Evolutionary conservation across 2,797 vertebrate species (phyloP), one percentile per base, ranked within the genome.

Genomic region (Sebastiscus tertius): DNA sequence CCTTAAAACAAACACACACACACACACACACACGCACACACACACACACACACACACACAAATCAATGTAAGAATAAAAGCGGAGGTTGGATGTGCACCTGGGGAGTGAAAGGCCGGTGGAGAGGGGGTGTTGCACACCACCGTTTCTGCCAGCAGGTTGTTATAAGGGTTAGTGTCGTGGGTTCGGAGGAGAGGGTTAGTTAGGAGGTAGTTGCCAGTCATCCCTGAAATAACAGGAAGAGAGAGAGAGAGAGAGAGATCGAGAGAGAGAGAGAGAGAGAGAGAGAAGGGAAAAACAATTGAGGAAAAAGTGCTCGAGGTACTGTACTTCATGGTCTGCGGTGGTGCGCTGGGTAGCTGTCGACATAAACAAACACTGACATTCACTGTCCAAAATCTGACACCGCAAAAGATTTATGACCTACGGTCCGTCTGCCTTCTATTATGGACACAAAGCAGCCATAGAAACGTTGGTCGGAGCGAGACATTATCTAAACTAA

Each of bases 151-250:
- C 93, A 99, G 97, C 94, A 99, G 97, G 96, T 98, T 99, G 97
- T 99, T 99, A 99, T 99, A 99, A 93, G 98, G 98, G 96, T 99
- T 99, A 99, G 98, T 99, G 97, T 98, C 98, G 93, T 99, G 98
- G 94, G 98, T 97, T 96, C 98, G 97, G 93, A 99, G 98, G 94
- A 99, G 98, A 96, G 98, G 98, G 96, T 99, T 99, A 98, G 98
- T 99, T 97, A 99, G 97, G 95, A 99, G 98, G 97, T 99, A 99
- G 98, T 99, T 99, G 96, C 98, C 98, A 95, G 98, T 98, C 98
- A 99, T 99, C 96, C 98, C 98, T 99, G 97, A 87, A 93, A 94
- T 96, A 97, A 97, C 92, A 97, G 96, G 94, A 95, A 96, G 92
- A 97, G 87, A 96, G 86, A 95, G 93, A 94, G 16, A 85, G 58